Evolutionary conservation across 2,113 vertebrate species (phyloP).

Genomic region (Origma solitaria): DNA sequence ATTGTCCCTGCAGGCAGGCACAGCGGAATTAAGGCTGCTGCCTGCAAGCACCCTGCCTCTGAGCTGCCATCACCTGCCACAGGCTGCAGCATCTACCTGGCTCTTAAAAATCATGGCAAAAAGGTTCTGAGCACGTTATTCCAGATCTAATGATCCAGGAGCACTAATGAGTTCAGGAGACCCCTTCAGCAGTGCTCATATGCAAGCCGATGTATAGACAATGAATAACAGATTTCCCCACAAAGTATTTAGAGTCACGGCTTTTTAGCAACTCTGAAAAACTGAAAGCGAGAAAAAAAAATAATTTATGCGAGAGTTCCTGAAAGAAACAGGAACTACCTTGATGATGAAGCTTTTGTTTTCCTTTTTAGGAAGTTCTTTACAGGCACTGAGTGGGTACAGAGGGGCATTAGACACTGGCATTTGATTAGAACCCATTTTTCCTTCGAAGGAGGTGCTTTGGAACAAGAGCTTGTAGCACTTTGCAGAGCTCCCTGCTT

Average conservation of each 20-base stretch:
- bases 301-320: not conserved
- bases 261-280: not conserved
- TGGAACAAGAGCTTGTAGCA: not conserved
- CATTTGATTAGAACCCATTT: not conserved
- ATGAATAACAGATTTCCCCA: not conserved
- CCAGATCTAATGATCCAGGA: not conserved
- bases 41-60: not conserved
- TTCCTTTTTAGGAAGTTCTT: not conserved
- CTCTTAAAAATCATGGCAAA: not conserved
- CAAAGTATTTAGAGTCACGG: not conserved
- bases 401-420: not conserved
- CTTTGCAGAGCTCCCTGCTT: not conserved
- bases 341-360: not conserved
- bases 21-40: not conserved
- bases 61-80: not conserved
- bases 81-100: not conserved
- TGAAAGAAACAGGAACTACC: not conserved
- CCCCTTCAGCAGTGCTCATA: rapidly evolving
- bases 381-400: not conserved
- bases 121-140: not conserved
- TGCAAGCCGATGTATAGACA: not conserved
- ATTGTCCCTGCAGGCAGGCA: not conserved
- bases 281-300: not conserved
- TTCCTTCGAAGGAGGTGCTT: not conserved
- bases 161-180: not conserved